Evolutionary conservation across 2,888 invertebrate genomes (phyloP), one percentile per base, ranked within the genome.

Genomic region (Drosophila koepferae): DNA sequence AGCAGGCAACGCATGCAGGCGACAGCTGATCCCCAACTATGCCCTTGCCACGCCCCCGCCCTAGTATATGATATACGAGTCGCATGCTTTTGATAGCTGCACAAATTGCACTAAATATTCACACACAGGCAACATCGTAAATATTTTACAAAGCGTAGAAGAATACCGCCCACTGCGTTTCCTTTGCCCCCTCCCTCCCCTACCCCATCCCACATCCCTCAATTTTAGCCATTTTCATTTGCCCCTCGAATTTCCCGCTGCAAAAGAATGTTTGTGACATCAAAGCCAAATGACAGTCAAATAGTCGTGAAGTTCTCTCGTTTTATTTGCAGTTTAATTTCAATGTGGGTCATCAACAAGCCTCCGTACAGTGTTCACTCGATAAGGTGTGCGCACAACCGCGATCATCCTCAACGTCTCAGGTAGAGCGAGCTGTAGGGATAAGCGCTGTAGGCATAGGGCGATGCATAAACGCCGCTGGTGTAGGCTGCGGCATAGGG

Each of bases 391-490:
- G 5, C n/a, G 3, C 1, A n/a, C n/a, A n/a, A n/a, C n/a, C n/a
- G n/a, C 34, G 7, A 53, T 51, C 51, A n/a, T 63, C 59, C 41
- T 67, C 43, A 86, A 51, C 90, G 86, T 63, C 90, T 79, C 75
- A 90, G 86, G 62, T 89, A 85, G 20, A 82, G 41, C 9, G 84
- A 86, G 73, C 90, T 86, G 73, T 86, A 86, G 55, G 89, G 91
- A 66, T 91, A 89, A 16, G 88, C 82, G 65, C 78, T 79, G 75
- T 92, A 92, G 67, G 87, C 89, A 53, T 92, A 92, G 43, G 90
- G 89, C 28, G 89, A 77, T 40, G 91, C 92, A 64, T 92, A 85
- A 0, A 89, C 77, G 20, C 84, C 84, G 68, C 80, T 74, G 60
- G 91, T 72, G 69, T 88, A 70, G 74, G 82, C 80, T 0, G 87